Evolutionary conservation across 1,140 invertebrate species (phyloP).

Genomic region (Cydia pomonella): DNA sequence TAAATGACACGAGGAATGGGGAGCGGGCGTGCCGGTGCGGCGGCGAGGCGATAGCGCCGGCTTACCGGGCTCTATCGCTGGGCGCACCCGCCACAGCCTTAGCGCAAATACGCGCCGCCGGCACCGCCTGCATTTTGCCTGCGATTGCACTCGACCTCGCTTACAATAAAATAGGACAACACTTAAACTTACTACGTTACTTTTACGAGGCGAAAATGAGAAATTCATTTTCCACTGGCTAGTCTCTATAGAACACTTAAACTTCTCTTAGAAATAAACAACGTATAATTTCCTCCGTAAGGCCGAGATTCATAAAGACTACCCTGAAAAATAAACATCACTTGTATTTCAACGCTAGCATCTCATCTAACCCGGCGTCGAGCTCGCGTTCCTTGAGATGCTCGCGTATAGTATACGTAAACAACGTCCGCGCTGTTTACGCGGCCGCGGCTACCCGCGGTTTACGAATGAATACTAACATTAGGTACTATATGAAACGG

Average conservation of each 20-base stretch:
- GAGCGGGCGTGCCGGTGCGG: constrained; percentile 19
- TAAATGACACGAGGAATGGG: constrained; percentile 30
- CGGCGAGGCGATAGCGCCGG: constrained; percentile 16
- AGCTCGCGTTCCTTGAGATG: constrained; percentile 67
- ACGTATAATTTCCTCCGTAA: constrained; percentile 61
- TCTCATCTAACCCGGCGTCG: constrained; percentile 61
- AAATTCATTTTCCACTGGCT: constrained; percentile 35
- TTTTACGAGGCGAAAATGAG: constrained; percentile 34
- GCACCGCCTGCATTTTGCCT: constrained; percentile 18
- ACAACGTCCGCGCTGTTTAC: constrained; percentile 63
- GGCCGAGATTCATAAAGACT: constrained; percentile 60
- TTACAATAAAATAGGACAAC: constrained; percentile 24
- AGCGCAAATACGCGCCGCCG: constrained; percentile 25
- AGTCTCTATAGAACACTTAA: constrained; percentile 46
- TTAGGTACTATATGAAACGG: not conserved
- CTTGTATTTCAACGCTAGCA: constrained; percentile 67
- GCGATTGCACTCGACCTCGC: constrained; percentile 12
- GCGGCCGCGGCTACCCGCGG: constrained; percentile 42
- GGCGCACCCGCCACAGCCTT: constrained; percentile 26
- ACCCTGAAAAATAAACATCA: constrained; percentile 67
- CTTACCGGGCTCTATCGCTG: constrained; percentile 19
- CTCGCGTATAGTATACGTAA: constrained; percentile 51
- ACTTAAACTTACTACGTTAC: constrained; percentile 11
- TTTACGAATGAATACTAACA: constrained; percentile 37
- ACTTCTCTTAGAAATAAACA: constrained; percentile 58